phyloP scores from a whole-genome alignment of 2,888 invertebrate genomes.

The Conus canariensis region DNA sequence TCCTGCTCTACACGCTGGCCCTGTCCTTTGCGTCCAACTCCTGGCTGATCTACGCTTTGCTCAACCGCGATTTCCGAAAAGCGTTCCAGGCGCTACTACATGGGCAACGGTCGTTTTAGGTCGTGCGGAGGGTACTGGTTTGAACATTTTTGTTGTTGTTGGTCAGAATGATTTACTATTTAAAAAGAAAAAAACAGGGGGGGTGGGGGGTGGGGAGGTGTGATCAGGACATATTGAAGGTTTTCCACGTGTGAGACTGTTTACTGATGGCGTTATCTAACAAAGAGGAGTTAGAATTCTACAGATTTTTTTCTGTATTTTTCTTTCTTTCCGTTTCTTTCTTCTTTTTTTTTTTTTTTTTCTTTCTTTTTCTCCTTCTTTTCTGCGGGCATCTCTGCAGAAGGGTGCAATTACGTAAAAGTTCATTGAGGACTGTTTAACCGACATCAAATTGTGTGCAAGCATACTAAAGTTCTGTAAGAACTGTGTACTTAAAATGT shows the following conservation, averaged over 20 bases:
- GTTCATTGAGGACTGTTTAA: too few species aligned
- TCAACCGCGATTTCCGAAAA: conserved; percentile 41
- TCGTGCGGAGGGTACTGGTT: neutral
- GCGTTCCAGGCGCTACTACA: conserved; percentile 35
- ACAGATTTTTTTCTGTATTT: neutral
- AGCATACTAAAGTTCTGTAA: too few species aligned
- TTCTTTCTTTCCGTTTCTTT: neutral
- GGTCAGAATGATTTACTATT: too few species aligned
- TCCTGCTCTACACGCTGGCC: conserved; percentile 39
- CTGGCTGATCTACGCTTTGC: conserved; percentile 45
- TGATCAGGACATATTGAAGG: neutral
- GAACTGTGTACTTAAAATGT: too few species aligned
- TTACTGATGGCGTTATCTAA: neutral
- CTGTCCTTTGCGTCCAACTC: conserved; percentile 45
- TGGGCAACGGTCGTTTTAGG: conserved; percentile 32
- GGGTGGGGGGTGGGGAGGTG: too few species aligned
- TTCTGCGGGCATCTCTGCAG: too few species aligned
- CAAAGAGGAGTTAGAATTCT: neutral
- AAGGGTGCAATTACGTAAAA: too few species aligned
- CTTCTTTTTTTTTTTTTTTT: too few species aligned
- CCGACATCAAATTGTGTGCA: too few species aligned
- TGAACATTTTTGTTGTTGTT: too few species aligned
- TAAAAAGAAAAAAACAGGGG: too few species aligned
- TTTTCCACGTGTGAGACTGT: neutral
- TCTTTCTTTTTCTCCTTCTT: too few species aligned